phyloP scores from a whole-genome alignment of 2,113 vertebrate species.

The Stegostoma tigrinum region DNA sequence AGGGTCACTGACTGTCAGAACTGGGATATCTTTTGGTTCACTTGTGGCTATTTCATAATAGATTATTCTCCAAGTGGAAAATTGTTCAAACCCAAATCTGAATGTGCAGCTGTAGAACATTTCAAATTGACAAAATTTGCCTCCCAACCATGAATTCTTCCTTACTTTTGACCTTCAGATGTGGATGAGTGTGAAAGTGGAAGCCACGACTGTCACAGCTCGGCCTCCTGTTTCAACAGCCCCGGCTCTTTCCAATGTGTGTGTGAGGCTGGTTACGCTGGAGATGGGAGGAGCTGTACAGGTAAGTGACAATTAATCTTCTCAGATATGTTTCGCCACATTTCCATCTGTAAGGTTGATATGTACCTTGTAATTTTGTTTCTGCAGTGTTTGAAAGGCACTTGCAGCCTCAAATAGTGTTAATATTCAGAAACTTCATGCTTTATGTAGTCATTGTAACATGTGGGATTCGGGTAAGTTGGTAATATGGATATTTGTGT shows the following conservation, averaged over 20 bases:
- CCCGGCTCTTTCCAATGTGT: constrained; percentile 4
- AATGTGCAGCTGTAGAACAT: too few species aligned
- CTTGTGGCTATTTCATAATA: too few species aligned
- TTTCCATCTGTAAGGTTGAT: neutral
- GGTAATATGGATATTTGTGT: neutral
- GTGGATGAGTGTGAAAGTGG: neutral
- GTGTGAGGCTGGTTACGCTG: neutral
- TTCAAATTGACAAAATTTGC: neutral
- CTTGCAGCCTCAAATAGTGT: too few species aligned
- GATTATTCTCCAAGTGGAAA: too few species aligned
- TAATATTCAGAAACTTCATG: too few species aligned
- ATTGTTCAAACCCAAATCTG: too few species aligned
- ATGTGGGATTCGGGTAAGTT: neutral
- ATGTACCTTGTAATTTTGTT: neutral
- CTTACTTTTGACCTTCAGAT: neutral
- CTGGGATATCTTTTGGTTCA: too few species aligned
- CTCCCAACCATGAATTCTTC: neutral
- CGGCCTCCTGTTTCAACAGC: too few species aligned
- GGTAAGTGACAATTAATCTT: neutral
- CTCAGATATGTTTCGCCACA: neutral
- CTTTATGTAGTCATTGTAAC: neutral
- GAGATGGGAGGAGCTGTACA: constrained; percentile 26
- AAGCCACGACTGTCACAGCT: neutral
- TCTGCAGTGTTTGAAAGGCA: neutral
- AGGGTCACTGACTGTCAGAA: too few species aligned